Evolutionary conservation across 2,888 invertebrate genomes (phyloP), one percentile per base, ranked within the genome.

Genomic region (Stenichneumon culpator): DNA sequence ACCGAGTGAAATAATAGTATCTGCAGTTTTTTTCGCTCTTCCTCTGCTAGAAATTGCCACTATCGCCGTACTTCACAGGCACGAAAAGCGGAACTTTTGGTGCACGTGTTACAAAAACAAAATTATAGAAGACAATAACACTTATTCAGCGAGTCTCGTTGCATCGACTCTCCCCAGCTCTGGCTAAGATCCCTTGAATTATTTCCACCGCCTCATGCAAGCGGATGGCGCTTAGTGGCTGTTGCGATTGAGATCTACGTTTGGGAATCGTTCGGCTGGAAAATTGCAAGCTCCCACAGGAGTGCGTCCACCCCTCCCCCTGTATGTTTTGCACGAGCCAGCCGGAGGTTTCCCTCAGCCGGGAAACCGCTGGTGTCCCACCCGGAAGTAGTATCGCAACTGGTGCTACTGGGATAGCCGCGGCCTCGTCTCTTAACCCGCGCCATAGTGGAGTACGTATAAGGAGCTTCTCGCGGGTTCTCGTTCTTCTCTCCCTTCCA

Each of bases 271-370:
- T 85, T 83, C 78, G 70, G 63, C 65, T 70, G 69, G 80, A 84
- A 86, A 86, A 85, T 86, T 83, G 81, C 79, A 54, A 80, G 65
- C 68, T 83, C 50, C 52, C 39, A 39, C 25, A 44, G 54, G 39
- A 19, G 60, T 54, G 52, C 22, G 28, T 22, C 36, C 52, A 39
- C 47, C 47, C 60, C 25, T 11, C 28, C 60, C 25, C 32, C 16
- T 39, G 14, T 52, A 16, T 75, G 28, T 60, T 69, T 39, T 70
- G 47, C 57, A 75, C 39, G 52, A 70, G 50, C 69, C 36, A 52
- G 44, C 36, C 22, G 50, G 39, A 44, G 44, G 54, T 22, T 57
- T 39, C 67, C 6, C 22, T 22, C 67, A 39, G 19, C 39, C 67
- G 67, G 39, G 39, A 28, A 67, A 67, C 67, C n/a, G 67, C 67